Conservation (phyloP, 2,113 vertebrate genomes). For the Colistium nudipinnis region DNA sequence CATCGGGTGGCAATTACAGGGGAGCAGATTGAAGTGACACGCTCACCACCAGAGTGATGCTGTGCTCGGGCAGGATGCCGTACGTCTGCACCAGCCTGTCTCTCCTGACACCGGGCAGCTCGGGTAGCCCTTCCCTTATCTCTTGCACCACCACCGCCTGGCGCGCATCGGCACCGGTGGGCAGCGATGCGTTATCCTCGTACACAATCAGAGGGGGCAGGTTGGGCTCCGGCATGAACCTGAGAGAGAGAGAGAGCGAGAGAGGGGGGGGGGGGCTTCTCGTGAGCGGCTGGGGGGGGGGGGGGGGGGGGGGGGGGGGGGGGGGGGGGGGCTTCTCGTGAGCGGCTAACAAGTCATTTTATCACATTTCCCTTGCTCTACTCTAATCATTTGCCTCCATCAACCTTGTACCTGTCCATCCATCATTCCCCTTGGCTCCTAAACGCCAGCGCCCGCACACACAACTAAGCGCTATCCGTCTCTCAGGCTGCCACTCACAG, state of each 20-base stretch:
- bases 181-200: conserved; percentile 83
- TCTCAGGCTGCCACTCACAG: conserved; percentile 36
- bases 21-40: not conserved
- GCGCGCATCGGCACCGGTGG: conserved; percentile 75
- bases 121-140: conserved; percentile 86
- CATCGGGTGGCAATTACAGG: conserved; percentile 26
- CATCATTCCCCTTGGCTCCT: conserved; percentile 6
- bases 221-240: conserved; percentile 99
- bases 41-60: conserved; percentile 91
- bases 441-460: not conserved
- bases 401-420: conserved; percentile 21
- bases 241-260: conserved; percentile 52
- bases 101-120: conserved; percentile 89
- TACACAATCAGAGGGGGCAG: conserved; percentile 94
- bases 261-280: not conserved
- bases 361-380: conserved; percentile 36
- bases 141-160: conserved; percentile 89
- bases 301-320: not conserved
- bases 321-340: conserved; percentile 3
- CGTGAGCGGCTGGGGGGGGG: too few species aligned
- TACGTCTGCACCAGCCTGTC: conserved; percentile 86
- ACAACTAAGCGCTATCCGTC: conserved; percentile 12
- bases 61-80: conserved; percentile 91
- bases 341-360: too few species aligned
- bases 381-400: conserved; percentile 31